Evolutionary conservation across 2,113 vertebrate genomes (phyloP).

Genomic region (Toxotes jaculatrix): DNA sequence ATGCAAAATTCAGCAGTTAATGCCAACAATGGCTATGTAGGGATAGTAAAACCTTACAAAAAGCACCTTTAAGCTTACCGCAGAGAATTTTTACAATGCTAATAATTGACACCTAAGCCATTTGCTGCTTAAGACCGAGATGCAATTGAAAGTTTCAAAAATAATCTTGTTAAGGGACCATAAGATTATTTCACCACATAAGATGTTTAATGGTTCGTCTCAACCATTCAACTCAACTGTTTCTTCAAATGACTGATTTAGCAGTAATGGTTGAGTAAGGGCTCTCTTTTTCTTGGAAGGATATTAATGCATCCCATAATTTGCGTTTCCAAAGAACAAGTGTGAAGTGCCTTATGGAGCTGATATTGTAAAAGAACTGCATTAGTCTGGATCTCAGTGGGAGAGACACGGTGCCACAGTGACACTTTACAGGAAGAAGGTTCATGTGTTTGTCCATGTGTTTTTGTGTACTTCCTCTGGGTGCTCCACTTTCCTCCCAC

Average conservation of each 20-base stretch:
- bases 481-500: slow-evolving; percentile 35
- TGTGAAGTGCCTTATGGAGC: background rate
- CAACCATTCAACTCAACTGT: background rate
- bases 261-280: slow-evolving; percentile 17
- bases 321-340: slow-evolving; percentile 22
- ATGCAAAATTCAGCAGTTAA: too few relatives aligned
- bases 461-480: slow-evolving; percentile 28
- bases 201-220: background rate
- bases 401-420: background rate
- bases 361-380: slow-evolving; percentile 25
- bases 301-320: slow-evolving; percentile 31
- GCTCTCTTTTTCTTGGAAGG: background rate
- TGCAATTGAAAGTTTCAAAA: background rate
- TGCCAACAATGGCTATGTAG: too few relatives aligned
- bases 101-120: background rate
- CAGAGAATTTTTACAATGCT: background rate
- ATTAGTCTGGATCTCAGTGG: slow-evolving; percentile 31
- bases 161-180: background rate
- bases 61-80: background rate
- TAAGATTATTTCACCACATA: background rate
- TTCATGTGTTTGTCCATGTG: slow-evolving; percentile 27
- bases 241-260: slow-evolving; percentile 10
- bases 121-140: background rate
- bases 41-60: too few relatives aligned
- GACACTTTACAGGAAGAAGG: slow-evolving; percentile 30